phyloP scores from a whole-genome alignment of 2,888 invertebrate species.

The Allygus modestus region DNA sequence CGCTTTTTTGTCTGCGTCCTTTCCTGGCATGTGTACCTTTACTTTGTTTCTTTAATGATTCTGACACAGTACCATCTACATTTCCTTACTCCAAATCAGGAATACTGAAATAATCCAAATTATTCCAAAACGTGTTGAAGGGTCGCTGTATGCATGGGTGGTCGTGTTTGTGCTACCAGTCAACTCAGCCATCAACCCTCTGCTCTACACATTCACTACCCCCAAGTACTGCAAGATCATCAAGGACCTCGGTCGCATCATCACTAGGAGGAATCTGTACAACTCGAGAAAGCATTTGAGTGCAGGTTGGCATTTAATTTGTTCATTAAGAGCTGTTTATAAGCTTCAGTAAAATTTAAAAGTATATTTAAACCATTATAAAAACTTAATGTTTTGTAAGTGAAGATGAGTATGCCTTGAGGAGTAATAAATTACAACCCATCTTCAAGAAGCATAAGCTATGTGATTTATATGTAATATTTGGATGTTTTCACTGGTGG shows the following conservation, averaged over 20 bases:
- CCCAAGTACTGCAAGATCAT: conserved; percentile 77
- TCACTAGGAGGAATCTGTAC: background rate
- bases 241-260: conserved; percentile 49
- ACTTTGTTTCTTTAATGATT: no score
- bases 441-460: no score
- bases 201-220: conserved; percentile 83
- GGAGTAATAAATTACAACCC: no score
- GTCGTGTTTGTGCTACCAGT: conserved; percentile 83
- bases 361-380: background rate
- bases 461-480: no score
- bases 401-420: no score
- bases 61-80: no score
- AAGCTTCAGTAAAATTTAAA: background rate
- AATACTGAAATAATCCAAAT: no score
- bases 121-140: conserved; percentile 72
- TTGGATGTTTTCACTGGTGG: no score
- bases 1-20: no score
- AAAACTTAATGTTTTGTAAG: no score
- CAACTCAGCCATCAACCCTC: conserved; percentile 82
- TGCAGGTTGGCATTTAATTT: conserved; percentile 11
- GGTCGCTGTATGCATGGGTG: conserved; percentile 81
- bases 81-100: no score
- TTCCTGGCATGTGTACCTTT: no score
- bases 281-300: conserved; percentile 38
- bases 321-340: background rate